These are phyloP conservation scores for Pteropus rufus DNA, from an alignment of 2,797 vertebrate genomes.

Conservation along the genomic window DNA sequence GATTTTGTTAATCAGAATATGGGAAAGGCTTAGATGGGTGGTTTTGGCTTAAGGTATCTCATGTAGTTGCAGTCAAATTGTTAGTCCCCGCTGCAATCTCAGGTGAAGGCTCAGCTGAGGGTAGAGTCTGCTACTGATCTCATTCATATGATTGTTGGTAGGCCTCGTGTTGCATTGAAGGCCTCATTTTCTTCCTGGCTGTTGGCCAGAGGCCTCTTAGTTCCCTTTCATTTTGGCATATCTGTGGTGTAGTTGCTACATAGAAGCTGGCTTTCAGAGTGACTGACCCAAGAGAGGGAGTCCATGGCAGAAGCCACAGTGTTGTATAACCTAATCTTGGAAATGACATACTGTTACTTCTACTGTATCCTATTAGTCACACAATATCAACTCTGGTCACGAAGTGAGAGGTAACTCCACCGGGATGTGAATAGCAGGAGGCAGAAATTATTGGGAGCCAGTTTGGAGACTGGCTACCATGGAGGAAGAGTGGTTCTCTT, in stretches of 20 bases:
- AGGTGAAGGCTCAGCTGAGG: not conserved
- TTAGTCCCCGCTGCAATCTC: not conserved
- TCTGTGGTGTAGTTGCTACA: not conserved
- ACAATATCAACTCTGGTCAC: not conserved
- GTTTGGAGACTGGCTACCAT: not conserved
- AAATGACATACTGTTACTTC: not conserved
- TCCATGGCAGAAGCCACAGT: not conserved
- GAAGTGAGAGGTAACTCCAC: not conserved
- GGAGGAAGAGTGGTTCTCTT: not conserved
- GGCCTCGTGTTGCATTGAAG: not conserved
- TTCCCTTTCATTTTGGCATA: not conserved
- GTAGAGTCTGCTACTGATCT: not conserved
- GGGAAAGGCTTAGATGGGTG: not conserved
- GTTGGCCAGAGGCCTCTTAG: not conserved
- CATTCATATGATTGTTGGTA: rapidly evolving
- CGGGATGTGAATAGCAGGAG: not conserved
- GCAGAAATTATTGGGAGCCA: not conserved
- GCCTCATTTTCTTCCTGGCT: not conserved
- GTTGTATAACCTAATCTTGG: not conserved
- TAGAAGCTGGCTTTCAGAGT: not conserved
- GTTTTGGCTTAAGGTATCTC: not conserved
- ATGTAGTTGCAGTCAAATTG: not conserved
- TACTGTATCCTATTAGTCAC: not conserved
- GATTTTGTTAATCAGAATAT: not conserved
- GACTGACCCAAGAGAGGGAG: not conserved